Evolutionary conservation across 2,888 invertebrate species (phyloP).

Genomic region (Ferrisia virgata): DNA sequence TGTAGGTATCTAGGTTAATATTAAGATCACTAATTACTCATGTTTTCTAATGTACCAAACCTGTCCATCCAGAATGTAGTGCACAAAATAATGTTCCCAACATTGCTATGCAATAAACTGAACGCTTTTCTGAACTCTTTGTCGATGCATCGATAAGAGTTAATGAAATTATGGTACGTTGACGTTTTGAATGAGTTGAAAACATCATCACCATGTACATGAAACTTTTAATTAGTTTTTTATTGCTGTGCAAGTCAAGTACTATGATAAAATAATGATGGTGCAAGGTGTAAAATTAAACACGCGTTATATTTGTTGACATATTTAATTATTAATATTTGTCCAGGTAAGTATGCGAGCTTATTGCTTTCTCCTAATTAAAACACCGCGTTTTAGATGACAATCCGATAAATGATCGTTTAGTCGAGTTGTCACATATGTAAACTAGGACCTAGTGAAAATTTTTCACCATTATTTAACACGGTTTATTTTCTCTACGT

Average conservation of each 20-base stretch:
- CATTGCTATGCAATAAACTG: not conserved
- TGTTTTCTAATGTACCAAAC: not conserved
- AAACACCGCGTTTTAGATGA: not conserved
- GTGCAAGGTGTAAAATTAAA: not conserved
- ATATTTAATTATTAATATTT: not conserved
- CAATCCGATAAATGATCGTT: not conserved
- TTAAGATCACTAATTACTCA: not conserved
- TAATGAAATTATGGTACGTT: not conserved
- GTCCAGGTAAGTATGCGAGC: not conserved
- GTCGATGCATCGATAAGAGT: not conserved
- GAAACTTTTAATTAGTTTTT: slow-evolving; percentile 6
- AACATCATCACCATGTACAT: not conserved
- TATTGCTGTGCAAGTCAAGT: not conserved
- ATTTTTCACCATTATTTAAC: not conserved
- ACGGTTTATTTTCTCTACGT: not conserved
- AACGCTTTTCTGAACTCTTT: not conserved
- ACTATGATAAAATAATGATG: not conserved
- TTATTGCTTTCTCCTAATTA: slow-evolving; percentile 4
- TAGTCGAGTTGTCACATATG: not conserved
- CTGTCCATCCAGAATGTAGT: not conserved
- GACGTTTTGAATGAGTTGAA: not conserved
- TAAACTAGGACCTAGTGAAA: not conserved
- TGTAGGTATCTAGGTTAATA: not conserved
- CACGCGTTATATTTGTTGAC: slow-evolving; percentile 8
- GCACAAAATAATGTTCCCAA: not conserved